A percentile compares a stretch with the other conserved stretches of the same genome.
Conservation (phyloP, 2,888 invertebrate species). For the Melanchra persicariae region DNA sequence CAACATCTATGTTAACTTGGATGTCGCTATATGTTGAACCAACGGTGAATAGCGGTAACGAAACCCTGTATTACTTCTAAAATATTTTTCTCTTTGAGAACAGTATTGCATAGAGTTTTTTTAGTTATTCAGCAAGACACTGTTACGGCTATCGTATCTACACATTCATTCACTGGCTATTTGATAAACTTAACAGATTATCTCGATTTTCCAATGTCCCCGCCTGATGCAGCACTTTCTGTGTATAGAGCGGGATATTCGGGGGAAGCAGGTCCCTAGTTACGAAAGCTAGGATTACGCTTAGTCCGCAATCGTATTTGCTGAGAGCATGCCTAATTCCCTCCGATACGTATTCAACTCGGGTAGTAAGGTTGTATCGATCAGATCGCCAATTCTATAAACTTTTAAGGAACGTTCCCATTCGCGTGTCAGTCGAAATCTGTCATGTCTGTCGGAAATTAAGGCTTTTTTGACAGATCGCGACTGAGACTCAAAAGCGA, state of each 20-base stretch:
- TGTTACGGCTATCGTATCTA: neutral
- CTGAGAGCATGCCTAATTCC: conserved; percentile 41
- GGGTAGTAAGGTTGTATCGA: conserved; percentile 1
- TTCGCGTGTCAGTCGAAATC: too few relatives aligned
- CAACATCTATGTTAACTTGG: too few relatives aligned
- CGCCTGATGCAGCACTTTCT: conserved; percentile 31
- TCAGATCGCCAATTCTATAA: neutral
- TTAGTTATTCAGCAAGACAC: neutral
- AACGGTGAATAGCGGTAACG: too few relatives aligned
- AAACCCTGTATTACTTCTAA: too few relatives aligned
- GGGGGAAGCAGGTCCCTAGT: conserved; percentile 3
- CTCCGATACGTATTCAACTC: conserved; percentile 5
- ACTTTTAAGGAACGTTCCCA: too few relatives aligned
- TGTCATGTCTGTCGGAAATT: too few relatives aligned
- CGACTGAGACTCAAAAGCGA: too few relatives aligned
- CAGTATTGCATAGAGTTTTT: too few relatives aligned
- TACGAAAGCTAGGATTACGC: conserved; percentile 49
- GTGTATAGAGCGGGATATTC: conserved; percentile 2
- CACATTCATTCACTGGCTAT: conserved; percentile 12
- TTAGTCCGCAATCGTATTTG: conserved; percentile 33
- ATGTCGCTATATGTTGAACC: too few relatives aligned
- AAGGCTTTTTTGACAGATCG: too few relatives aligned
- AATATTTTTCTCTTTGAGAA: too few relatives aligned
- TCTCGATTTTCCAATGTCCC: conserved; percentile 10
- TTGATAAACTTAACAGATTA: conserved; percentile 7